phyloP scores from a whole-genome alignment of 2,797 vertebrate species.

The Girardinus metallicus region DNA sequence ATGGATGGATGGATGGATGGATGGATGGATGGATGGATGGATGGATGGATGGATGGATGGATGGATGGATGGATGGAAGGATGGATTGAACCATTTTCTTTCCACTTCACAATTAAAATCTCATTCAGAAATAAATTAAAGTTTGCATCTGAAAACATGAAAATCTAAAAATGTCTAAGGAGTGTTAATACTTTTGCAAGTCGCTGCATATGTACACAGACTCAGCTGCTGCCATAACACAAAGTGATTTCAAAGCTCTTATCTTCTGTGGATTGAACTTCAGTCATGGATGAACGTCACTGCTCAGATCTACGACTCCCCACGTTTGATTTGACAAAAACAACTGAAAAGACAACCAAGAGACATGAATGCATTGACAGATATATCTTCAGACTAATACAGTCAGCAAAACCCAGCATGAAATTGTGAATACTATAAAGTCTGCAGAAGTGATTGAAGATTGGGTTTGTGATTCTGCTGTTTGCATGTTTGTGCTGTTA shows the following conservation, averaged over 20 bases:
- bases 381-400: background rate
- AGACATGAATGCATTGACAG: background rate
- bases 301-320: slow-evolving; percentile 3
- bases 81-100: background rate
- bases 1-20: too few species aligned
- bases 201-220: background rate
- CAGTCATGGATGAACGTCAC: slow-evolving; percentile 63
- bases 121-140: background rate
- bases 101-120: background rate
- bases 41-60: background rate
- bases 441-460: background rate
- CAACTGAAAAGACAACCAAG: background rate
- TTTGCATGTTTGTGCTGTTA: slow-evolving; percentile 21
- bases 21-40: background rate
- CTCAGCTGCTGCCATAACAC: slow-evolving; percentile 11
- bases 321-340: background rate
- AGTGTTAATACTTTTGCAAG: background rate
- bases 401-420: background rate
- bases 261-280: slow-evolving; percentile 75
- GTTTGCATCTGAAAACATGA: background rate
- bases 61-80: too few species aligned
- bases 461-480: slow-evolving; percentile 24
- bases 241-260: slow-evolving; percentile 59
- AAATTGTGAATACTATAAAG: background rate
- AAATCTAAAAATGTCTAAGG: background rate